These are phyloP conservation scores for Pyrrhosoma nymphula DNA, from an alignment of 2,888 invertebrate species.

Conservation along the genomic window DNA sequence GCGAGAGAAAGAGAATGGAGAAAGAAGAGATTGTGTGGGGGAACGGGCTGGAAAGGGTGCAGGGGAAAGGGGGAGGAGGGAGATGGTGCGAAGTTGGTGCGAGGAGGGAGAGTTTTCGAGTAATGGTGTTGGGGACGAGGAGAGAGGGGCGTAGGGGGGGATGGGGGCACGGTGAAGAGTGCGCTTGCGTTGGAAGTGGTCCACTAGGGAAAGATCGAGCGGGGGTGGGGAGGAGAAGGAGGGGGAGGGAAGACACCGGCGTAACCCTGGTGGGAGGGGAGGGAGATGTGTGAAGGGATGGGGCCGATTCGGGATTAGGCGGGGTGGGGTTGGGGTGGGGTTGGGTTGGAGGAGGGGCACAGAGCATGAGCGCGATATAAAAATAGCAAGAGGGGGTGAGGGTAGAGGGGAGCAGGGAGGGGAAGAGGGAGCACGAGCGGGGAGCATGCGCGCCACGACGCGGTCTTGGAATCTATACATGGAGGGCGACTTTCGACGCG, in stretches of 20 bases:
- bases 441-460: conserved; percentile 19
- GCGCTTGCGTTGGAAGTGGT: conserved; percentile 62
- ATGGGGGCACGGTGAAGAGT: background rate
- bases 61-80: background rate
- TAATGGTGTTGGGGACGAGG: background rate
- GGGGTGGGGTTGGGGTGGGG: background rate
- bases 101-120: background rate
- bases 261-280: conserved; percentile 1
- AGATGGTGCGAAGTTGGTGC: background rate
- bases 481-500: conserved; percentile 44
- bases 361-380: conserved; percentile 52
- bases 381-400: background rate
- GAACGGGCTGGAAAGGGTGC: background rate
- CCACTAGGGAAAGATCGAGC: conserved; percentile 50
- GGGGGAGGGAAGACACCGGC: background rate
- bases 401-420: too few species aligned
- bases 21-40: background rate
- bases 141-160: background rate
- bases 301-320: background rate
- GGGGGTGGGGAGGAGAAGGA: background rate
- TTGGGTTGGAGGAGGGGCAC: background rate
- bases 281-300: background rate
- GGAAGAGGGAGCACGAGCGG: background rate
- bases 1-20: background rate
- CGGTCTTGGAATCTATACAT: conserved; percentile 9